A percentile compares a stretch with the other conserved stretches of the same genome.
Conservation (phyloP, 2,113 vertebrate genomes). For the Artemisiospiza belli region DNA sequence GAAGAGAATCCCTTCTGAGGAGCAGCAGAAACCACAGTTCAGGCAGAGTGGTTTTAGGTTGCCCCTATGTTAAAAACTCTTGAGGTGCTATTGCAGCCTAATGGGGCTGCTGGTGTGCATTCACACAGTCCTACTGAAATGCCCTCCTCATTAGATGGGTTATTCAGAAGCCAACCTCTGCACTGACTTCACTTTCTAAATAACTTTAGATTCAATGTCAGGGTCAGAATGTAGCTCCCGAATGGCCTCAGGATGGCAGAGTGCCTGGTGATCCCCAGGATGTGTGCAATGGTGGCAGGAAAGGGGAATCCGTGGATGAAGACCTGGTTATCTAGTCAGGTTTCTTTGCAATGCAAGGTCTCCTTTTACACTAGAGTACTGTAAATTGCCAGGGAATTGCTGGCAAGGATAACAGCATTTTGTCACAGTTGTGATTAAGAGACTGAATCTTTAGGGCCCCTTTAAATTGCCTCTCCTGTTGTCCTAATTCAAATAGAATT, state of each 20-base stretch:
- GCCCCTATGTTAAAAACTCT: neutral
- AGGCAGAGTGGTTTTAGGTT: neutral
- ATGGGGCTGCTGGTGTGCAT: neutral
- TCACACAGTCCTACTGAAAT: neutral
- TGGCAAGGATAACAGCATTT: neutral
- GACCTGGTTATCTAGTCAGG: neutral
- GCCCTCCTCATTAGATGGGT: neutral
- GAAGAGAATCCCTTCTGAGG: neutral
- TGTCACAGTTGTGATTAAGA: slow-evolving; percentile 42
- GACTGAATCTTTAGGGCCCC: slow-evolving; percentile 13
- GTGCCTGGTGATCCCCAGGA: neutral
- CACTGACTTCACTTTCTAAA: neutral
- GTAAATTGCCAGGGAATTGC: slow-evolving; percentile 31
- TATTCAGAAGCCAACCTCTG: neutral
- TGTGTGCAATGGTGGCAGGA: neutral
- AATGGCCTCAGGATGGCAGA: neutral
- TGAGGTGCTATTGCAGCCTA: neutral
- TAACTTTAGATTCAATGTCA: neutral
- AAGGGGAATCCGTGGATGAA: neutral
- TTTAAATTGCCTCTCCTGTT: slow-evolving; percentile 32
- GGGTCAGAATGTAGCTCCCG: neutral
- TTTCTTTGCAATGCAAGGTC: neutral
- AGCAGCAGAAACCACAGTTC: neutral
- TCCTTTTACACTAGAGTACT: neutral
- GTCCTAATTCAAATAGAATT: slow-evolving; percentile 50